Conservation (phyloP, 2,888 invertebrate species). For the Acanthosepion esculentum region DNA sequence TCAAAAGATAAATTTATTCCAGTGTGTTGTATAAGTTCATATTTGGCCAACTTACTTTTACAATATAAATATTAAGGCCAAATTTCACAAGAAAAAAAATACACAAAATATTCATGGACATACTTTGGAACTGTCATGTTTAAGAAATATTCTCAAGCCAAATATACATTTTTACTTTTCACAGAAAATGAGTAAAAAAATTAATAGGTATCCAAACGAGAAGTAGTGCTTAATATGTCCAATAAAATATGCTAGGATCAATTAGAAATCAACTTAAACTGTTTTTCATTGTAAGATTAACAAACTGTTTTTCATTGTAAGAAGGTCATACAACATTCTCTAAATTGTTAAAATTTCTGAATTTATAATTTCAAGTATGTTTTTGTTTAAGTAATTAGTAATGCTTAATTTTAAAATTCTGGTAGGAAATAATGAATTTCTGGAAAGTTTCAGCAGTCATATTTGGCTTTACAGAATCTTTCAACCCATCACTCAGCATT, state of each 20-base stretch:
- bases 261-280: neutral
- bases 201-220: neutral
- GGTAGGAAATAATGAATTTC: neutral
- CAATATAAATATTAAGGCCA: neutral
- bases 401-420: neutral
- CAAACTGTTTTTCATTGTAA: neutral
- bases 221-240: neutral
- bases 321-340: neutral
- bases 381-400: neutral
- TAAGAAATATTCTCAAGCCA: constrained; percentile 10
- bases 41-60: neutral
- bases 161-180: neutral
- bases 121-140: constrained; percentile 15
- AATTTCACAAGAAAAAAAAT: neutral
- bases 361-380: neutral
- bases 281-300: neutral
- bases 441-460: neutral
- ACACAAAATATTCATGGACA: constrained; percentile 21
- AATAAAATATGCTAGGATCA: neutral
- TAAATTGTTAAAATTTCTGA: neutral
- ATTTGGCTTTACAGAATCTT: neutral
- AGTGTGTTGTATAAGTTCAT: neutral
- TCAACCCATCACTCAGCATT: constrained; percentile 22
- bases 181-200: neutral
- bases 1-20: neutral